Conservation (phyloP, 2,888 invertebrate genomes). For the Hymenopus coronatus region DNA sequence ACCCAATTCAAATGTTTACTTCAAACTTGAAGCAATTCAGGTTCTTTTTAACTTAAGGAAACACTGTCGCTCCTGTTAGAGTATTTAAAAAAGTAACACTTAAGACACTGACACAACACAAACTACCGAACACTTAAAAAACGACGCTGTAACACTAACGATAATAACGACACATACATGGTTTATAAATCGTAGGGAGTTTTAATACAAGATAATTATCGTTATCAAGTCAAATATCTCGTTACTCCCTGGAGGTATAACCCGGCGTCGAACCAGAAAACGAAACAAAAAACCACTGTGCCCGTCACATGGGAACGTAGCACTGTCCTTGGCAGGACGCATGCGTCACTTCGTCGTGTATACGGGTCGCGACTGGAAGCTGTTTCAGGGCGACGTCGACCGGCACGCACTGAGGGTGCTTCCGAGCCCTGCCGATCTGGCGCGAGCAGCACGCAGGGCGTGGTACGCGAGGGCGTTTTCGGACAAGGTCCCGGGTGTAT, state of each 20-base stretch:
- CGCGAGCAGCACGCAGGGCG: not conserved
- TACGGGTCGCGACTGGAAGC: not conserved
- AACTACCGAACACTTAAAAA: not conserved
- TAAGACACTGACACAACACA: not conserved
- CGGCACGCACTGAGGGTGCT: not conserved
- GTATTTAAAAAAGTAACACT: not conserved
- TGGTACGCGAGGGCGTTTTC: not conserved
- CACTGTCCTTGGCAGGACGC: not conserved
- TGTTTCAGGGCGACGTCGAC: not conserved
- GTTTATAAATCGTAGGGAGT: no score
- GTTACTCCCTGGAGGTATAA: not conserved
- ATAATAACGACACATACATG: no score
- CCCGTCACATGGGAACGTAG: not conserved
- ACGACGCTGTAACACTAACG: no score
- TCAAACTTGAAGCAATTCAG: not conserved
- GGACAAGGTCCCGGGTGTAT: not conserved
- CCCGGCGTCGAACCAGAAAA: not conserved
- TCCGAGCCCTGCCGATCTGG: not conserved
- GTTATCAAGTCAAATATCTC: not conserved
- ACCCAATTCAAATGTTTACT: not conserved
- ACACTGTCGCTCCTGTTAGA: not conserved
- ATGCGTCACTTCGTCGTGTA: not conserved
- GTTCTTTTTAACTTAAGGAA: not conserved
- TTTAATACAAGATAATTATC: no score
- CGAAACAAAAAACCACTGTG: not conserved